phyloP scores from a whole-genome alignment of 1,140 invertebrate genomes.

The Pseudomyrmex gracilis region DNA sequence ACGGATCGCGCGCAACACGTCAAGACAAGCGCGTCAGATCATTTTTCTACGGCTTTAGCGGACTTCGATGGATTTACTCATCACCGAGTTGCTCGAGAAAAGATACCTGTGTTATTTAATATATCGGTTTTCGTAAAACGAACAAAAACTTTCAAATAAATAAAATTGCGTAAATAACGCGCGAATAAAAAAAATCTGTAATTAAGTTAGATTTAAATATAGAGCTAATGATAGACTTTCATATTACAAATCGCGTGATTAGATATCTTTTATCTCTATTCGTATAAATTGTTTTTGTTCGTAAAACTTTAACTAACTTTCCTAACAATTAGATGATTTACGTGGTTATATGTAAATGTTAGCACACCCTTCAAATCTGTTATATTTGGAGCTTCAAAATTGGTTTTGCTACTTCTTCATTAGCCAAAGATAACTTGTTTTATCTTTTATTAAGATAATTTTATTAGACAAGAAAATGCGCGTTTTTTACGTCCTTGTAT shows the following conservation, averaged over 20 bases:
- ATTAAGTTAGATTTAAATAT: neutral
- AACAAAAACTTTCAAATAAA: neutral
- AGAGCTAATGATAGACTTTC: too few species aligned
- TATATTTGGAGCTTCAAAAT: too few species aligned
- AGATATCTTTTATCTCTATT: too few species aligned
- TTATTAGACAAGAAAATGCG: neutral
- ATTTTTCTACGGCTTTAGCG: neutral
- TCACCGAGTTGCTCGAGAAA: neutral
- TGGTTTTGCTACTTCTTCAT: too few species aligned
- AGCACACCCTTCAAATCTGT: too few species aligned
- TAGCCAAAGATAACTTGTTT: neutral
- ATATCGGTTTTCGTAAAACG: conserved; percentile 5
- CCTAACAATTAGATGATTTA: too few species aligned
- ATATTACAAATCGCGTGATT: too few species aligned
- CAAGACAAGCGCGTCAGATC: conserved; percentile 18
- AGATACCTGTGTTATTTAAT: neutral
- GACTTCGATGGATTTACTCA: neutral
- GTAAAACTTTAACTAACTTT: too few species aligned
- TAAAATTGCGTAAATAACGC: neutral
- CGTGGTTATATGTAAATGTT: too few species aligned
- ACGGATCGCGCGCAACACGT: neutral
- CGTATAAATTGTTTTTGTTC: too few species aligned
- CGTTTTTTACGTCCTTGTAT: neutral
- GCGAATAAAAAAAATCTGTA: neutral
- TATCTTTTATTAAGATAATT: too few species aligned